phyloP scores from a whole-genome alignment of 2,797 vertebrate species.

The Champsocephalus esox region DNA sequence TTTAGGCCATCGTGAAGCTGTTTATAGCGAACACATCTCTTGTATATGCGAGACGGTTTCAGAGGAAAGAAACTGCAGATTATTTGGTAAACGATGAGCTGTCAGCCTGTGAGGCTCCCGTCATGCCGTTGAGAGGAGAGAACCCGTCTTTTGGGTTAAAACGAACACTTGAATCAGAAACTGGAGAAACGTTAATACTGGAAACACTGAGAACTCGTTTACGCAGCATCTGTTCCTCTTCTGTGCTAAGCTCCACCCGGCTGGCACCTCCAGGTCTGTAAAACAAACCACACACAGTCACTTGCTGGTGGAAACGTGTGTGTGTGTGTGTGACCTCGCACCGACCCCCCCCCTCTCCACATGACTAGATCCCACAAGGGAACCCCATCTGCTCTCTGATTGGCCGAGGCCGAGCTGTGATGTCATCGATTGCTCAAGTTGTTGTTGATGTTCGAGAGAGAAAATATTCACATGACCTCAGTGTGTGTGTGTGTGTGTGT shows the following conservation, averaged over 20 bases:
- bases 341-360: slow-evolving; percentile 13
- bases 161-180: background rate
- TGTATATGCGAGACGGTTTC: no score
- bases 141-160: background rate
- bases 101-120: no score
- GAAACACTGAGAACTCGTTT: background rate
- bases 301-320: slow-evolving; percentile 11
- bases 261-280: slow-evolving; percentile 36
- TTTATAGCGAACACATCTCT: no score
- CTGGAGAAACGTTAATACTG: background rate
- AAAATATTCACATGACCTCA: slow-evolving; percentile 3
- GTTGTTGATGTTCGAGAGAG: slow-evolving; percentile 39
- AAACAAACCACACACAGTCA: slow-evolving; percentile 34
- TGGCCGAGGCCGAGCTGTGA: slow-evolving; percentile 37
- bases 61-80: no score
- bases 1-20: no score
- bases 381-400: slow-evolving; percentile 26
- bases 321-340: slow-evolving; percentile 24
- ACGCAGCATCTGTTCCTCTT: slow-evolving; percentile 41
- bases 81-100: no score
- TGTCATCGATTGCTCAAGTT: slow-evolving; percentile 58
- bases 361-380: slow-evolving; percentile 13
- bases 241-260: slow-evolving; percentile 45
- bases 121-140: background rate
- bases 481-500: background rate